Evolutionary conservation across 1,140 invertebrate species (phyloP).

Genomic region (Dendrolimus kikuchii): DNA sequence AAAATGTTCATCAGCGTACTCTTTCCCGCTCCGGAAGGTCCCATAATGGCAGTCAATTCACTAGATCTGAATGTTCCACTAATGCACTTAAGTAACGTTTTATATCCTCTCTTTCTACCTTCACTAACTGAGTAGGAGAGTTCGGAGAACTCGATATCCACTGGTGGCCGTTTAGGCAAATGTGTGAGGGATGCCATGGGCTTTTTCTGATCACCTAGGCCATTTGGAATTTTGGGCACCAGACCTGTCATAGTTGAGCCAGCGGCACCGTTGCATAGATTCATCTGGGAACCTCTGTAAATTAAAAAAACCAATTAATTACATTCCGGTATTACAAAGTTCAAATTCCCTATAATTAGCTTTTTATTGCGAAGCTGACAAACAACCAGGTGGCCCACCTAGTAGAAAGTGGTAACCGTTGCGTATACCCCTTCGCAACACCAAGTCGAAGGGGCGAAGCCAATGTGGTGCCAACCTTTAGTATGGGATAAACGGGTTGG

Average conservation of each 20-base stretch:
- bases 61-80: constrained; percentile 86
- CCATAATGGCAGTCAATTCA: constrained; percentile 93
- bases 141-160: constrained; percentile 90
- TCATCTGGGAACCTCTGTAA: constrained; percentile 77
- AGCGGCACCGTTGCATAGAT: constrained; percentile 79
- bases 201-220: constrained; percentile 75
- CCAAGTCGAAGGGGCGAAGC: too few species aligned
- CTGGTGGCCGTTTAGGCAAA: constrained; percentile 85
- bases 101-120: constrained; percentile 83
- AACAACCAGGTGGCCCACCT: too few species aligned
- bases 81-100: constrained; percentile 88
- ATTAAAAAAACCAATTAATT: too few species aligned
- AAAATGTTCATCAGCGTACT: constrained; percentile 93
- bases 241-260: constrained; percentile 70
- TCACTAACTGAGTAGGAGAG: constrained; percentile 89
- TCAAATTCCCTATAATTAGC: too few species aligned
- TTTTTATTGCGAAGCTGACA: too few species aligned
- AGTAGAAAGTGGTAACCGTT: too few species aligned
- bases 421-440: too few species aligned
- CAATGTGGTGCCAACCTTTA: too few species aligned
- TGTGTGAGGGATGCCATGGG: constrained; percentile 79
- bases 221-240: constrained; percentile 78
- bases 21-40: constrained; percentile 94
- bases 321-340: too few species aligned
- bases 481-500: too few species aligned